Evolutionary conservation across 37 sponge, comb jelly and placozoan genomes (phyloP), one percentile per base, ranked within the genome.

Genomic region (Haliclona indistincta): DNA sequence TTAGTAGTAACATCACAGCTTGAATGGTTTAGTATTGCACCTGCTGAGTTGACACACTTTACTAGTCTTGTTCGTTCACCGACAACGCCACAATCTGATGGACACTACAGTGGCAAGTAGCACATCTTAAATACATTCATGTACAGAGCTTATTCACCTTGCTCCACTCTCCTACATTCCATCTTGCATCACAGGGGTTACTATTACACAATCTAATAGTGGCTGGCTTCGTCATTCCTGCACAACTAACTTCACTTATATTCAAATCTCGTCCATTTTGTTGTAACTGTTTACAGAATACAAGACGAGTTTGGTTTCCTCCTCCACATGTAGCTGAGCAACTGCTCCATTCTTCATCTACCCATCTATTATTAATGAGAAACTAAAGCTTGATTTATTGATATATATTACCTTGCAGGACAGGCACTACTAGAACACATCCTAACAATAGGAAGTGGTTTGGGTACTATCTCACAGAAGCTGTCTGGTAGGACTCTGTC

Each of bases 321-420:
- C 65, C 45, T 20, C 76, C 81, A 80, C 87, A 87, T 15, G 22
- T 23, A 20, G 47, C 33, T 13, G 75, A 61, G 43, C 87, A 87
- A 15, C 7, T 13, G 3, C 61, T 53, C 87, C 87, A 87, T n/a
- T 35, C 58, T 0, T 69, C 55, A 63, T 26, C 70, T 40, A 49
- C 26, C 87, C 87, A 87, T 54, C 87, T 87, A 73, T 28, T 52
- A 25, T 34, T 19, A 38, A 10, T 11, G 22, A 68, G 54, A 22
- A 56, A 73, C 3, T 5, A 19, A 22, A 72, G 30, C 38, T 25
- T 36, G 55, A 51, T 30, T 17, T 26, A 64, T 3, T 7, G 8
- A 51, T 33, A 29, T 52, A 38, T 29, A 74, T 38, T 43, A 75
- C 87, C 30, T 64, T 67, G 74, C 56, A 38, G 32, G 77, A n/a